These are phyloP conservation scores for Silurus meridionalis DNA, from an alignment of 2,113 vertebrate species.

Conservation along the genomic window DNA sequence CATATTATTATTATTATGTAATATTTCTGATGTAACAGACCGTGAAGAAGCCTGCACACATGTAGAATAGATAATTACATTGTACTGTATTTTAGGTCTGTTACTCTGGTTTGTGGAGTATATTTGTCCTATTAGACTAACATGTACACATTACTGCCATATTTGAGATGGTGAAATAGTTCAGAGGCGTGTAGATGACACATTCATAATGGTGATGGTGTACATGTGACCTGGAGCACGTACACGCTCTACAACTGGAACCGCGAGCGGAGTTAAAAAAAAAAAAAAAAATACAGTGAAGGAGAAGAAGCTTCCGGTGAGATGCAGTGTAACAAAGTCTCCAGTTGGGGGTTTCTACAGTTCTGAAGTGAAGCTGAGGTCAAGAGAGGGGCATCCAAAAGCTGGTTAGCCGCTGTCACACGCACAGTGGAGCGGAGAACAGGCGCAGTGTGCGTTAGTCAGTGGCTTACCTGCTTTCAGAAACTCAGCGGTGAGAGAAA, in stretches of 20 bases:
- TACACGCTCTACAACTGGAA: slow-evolving; percentile 8
- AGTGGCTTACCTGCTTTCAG: slow-evolving; percentile 96
- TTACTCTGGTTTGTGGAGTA: not conserved
- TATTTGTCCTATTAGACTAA: not conserved
- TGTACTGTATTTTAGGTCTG: not conserved
- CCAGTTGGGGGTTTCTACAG: slow-evolving; percentile 14
- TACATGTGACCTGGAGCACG: slow-evolving; percentile 29
- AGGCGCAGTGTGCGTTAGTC: slow-evolving; percentile 99
- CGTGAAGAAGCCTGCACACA: not conserved
- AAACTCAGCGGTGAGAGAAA: slow-evolving; percentile 2
- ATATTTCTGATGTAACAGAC: not conserved
- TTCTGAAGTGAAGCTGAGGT: slow-evolving; percentile 17
- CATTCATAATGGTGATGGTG: not conserved
- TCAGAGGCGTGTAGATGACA: not conserved
- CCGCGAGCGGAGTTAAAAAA: not conserved
- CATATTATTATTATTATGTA: not conserved
- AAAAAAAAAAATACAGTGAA: not conserved
- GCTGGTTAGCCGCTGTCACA: slow-evolving; percentile 99
- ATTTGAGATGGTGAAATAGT: not conserved
- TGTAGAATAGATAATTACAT: not conserved
- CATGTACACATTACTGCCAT: not conserved
- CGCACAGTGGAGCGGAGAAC: slow-evolving; percentile 93
- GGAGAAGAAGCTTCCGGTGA: slow-evolving; percentile 16
- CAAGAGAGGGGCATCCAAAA: slow-evolving; percentile 76
- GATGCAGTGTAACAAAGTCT: slow-evolving; percentile 37